Evolutionary conservation across 2,113 vertebrate species (phyloP), one percentile per base, ranked within the genome.

Genomic region (Alectura lathami): DNA sequence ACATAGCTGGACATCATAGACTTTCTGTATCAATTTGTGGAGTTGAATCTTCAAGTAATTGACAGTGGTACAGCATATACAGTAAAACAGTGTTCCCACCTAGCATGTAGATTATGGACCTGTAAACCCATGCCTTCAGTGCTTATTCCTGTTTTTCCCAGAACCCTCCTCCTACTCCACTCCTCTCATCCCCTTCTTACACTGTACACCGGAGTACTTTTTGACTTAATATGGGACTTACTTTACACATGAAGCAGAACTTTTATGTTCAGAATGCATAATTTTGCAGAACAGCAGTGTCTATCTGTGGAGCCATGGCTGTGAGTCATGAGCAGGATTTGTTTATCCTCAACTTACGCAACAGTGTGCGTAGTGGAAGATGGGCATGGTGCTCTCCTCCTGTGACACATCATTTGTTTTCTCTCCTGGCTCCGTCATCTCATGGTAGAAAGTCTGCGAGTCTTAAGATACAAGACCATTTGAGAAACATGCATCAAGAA

Each of bases 371-470:
- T 51, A 43, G 51, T 38, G 34, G 47, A 53, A 93, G 69, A 63
- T 5, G 9, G 17, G 18, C 62, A 11, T 60, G 22, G 20, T 17
- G 16, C 22, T 29, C 17, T 42, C 18, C 51, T 40, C 51, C 38
- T n/a, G 51, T 56, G 36, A 43, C 18, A 14, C 38, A 72, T 16
- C 16, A 11, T 42, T 36, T 20, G 36, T 45, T 23, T 38, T 4
- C 8, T 5, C 4, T 3, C 13, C 1, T 17, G 5, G 17, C 4
- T 5, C 17, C 8, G 10, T 34, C 13, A 17, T 11, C 5, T 84
- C 62, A 9, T 56, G 42, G 24, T 73, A 27, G 21, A 53, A 86
- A 54, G 73, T 83, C 40, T 84, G 30, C 62, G 32, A 85, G 29
- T 26, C 60, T 67, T 62, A 30, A 13, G n/a, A 63, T 34, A 24